Evolutionary conservation across 2,888 invertebrate species (phyloP), one percentile per base, ranked within the genome.

Genomic region (Caenorhabditis parvicauda): DNA sequence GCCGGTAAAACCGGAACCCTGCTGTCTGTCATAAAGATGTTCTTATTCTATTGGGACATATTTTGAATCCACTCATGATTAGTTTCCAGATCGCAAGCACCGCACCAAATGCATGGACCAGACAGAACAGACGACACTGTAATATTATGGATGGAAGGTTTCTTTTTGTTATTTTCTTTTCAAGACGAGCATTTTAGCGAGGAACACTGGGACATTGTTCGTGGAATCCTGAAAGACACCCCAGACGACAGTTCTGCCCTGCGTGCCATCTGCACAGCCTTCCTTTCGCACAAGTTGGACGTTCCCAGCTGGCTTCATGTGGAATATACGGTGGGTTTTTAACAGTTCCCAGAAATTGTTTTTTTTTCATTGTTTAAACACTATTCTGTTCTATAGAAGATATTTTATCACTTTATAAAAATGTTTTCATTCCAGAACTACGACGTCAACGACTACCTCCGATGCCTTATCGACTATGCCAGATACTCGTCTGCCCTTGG

Each of bases 391-490:
- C n/a, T n/a, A n/a, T n/a, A n/a, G n/a, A n/a, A n/a, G n/a, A n/a
- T n/a, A n/a, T n/a, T n/a, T n/a, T n/a, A n/a, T n/a, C n/a, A n/a
- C n/a, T n/a, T n/a, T n/a, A n/a, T n/a, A n/a, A n/a, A n/a, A n/a
- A n/a, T n/a, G n/a, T n/a, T n/a, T n/a, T 9, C 7, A n/a, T 66
- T 70, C 12, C 47, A 76, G 75, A 55, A 61, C 2, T 56, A 64
- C 21, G 65, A 76, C 46, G 49, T 65, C 22, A 63, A 62, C 39
- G 74, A 76, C 48, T 72, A 67, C 49, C 35, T 74, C 25, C 47
- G 70, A 39, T 56, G 64, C 44, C 54, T 74, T 22, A 53, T 75
- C 22, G 76, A 76, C 32, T 76, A 52, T 42, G 68, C 67, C 38
- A 58, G 51, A 22, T 58, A 72, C 17, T 25, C 44, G 0, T 37